These are phyloP conservation scores for Euplexia lucipara DNA, from an alignment of 2,888 invertebrate genomes.

Conservation along the genomic window DNA sequence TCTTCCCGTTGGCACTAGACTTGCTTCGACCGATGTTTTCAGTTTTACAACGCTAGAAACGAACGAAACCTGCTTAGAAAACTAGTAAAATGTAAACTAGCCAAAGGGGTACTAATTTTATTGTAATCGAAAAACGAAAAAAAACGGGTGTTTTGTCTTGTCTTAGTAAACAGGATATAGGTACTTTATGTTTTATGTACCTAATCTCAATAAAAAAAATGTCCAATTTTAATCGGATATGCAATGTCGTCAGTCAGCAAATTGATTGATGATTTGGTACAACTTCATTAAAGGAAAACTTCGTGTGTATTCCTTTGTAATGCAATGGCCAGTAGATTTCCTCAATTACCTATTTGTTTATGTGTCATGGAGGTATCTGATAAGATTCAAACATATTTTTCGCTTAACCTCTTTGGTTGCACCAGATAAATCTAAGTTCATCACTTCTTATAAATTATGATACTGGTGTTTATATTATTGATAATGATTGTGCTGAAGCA, in stretches of 20 bases:
- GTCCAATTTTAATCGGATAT: slow-evolving; percentile 36
- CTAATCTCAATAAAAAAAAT: slow-evolving; percentile 6
- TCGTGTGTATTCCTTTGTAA: not conserved
- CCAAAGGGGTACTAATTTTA: not conserved
- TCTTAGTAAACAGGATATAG: slow-evolving; percentile 51
- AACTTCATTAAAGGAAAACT: slow-evolving; percentile 30
- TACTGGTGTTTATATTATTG: slow-evolving; percentile 7
- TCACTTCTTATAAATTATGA: slow-evolving; percentile 25
- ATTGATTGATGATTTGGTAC: slow-evolving; percentile 29
- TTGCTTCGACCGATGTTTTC: slow-evolving; percentile 61
- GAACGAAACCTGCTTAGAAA: slow-evolving; percentile 44
- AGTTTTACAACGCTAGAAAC: slow-evolving; percentile 33
- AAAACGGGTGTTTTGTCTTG: slow-evolving; percentile 5
- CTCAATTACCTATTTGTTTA: slow-evolving; percentile 1
- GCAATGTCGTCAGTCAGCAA: slow-evolving; percentile 8
- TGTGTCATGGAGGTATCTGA: slow-evolving; percentile 3
- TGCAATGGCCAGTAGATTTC: slow-evolving; percentile 16
- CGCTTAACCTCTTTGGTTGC: slow-evolving; percentile 22
- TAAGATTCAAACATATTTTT: slow-evolving; percentile 22
- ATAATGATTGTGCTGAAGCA: not conserved
- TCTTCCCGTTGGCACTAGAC: slow-evolving; percentile 64
- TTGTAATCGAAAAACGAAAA: slow-evolving; percentile 9
- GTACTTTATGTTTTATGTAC: slow-evolving; percentile 38
- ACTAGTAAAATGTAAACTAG: slow-evolving; percentile 9
- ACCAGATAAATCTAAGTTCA: no score